phyloP scores from a whole-genome alignment of 1,140 invertebrate species.

The Macrobrachium rosenbergii region DNA sequence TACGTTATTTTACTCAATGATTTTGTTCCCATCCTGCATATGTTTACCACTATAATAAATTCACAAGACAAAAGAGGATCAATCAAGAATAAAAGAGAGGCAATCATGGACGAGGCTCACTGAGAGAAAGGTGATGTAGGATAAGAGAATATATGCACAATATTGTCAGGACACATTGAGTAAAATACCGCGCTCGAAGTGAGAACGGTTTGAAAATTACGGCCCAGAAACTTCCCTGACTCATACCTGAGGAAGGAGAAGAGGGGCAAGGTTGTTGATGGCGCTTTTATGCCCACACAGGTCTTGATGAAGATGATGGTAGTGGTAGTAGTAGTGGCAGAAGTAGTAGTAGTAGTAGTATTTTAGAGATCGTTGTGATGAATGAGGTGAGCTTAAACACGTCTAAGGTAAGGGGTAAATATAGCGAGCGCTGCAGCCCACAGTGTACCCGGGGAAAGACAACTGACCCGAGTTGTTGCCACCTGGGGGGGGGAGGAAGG shows the following conservation, averaged over 20 bases:
- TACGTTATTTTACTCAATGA: slow-evolving; percentile 18
- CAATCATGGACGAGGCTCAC: not conserved
- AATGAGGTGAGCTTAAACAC: not conserved
- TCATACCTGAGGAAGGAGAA: slow-evolving; percentile 18
- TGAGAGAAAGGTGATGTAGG: slow-evolving; percentile 1
- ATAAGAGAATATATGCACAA: slow-evolving; percentile 12
- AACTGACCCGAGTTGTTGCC: slow-evolving; percentile 25
- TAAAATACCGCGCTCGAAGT: slow-evolving; percentile 33
- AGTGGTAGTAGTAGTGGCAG: not conserved
- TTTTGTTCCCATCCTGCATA: not conserved
- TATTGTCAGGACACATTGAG: slow-evolving; percentile 36
- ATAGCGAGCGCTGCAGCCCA: slow-evolving; percentile 53
- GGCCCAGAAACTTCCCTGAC: not conserved
- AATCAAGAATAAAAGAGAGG: not conserved
- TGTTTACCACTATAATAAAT: not conserved
- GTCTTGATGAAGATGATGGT: not conserved
- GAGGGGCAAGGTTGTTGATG: not conserved
- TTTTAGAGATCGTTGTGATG: slow-evolving; percentile 23
- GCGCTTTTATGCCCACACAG: not conserved
- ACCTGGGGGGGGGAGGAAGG: slow-evolving; percentile 33
- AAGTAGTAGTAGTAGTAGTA: not conserved
- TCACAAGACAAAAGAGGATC: not conserved
- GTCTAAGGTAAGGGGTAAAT: slow-evolving; percentile 58
- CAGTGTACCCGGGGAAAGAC: slow-evolving; percentile 51
- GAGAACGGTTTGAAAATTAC: slow-evolving; percentile 9